Percentiles rank a stretch among this genome's conserved stretches.
Conservation (phyloP, 2,797 vertebrate species). For the Aldrovandia affinis region DNA sequence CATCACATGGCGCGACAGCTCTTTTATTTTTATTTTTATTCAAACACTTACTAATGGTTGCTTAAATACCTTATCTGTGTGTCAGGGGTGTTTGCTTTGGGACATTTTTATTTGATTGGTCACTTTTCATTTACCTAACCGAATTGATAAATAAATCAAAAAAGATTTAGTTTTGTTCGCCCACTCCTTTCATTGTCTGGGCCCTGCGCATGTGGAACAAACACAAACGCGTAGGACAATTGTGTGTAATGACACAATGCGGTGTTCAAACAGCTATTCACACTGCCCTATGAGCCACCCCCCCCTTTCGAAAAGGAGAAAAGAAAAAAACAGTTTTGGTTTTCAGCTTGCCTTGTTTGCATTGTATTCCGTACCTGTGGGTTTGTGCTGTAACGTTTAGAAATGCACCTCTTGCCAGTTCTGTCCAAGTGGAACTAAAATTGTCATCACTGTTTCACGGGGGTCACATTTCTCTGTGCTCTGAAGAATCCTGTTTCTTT, state of each 20-base stretch:
- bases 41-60: constrained; percentile 65
- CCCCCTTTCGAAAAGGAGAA: neutral
- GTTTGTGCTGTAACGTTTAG: constrained; percentile 7
- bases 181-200: constrained; percentile 40
- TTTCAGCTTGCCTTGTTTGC: constrained; percentile 20
- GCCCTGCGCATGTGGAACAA: constrained; percentile 27
- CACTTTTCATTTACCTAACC: constrained; percentile 47
- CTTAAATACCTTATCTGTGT: constrained; percentile 68
- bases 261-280: constrained; percentile 1
- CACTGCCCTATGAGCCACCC: constrained; percentile 13
- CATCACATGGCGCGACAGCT: constrained; percentile 64
- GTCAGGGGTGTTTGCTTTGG: constrained; percentile 68
- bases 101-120: constrained; percentile 52
- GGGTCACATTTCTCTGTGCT: too few species aligned
- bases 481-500: neutral
- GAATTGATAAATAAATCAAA: constrained; percentile 54
- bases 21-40: constrained; percentile 60
- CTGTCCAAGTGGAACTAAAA: constrained; percentile 17
- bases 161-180: constrained; percentile 46
- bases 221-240: constrained; percentile 21
- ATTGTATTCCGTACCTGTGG: constrained; percentile 13
- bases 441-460: neutral
- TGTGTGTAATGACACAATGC: constrained; percentile 11
- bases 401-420: neutral
- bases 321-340: neutral